Conservation (phyloP, 2,113 vertebrate genomes). For the Potamarius usumacintae region DNA sequence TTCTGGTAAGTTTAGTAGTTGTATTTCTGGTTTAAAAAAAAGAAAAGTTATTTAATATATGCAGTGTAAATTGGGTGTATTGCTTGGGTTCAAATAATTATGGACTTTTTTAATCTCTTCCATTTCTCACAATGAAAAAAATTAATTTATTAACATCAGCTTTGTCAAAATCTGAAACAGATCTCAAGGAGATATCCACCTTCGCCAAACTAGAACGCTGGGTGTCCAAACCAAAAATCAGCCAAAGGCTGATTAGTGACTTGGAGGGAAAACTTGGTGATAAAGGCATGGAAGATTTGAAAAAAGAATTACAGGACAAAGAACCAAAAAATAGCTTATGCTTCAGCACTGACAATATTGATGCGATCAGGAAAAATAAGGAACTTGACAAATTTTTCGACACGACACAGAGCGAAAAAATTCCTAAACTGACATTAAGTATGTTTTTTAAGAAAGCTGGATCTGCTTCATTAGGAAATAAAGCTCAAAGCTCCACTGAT, state of each 20-base stretch:
- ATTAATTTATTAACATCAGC: not conserved
- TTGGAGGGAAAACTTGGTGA: not conserved
- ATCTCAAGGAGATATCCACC: not conserved
- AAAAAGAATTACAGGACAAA: not conserved
- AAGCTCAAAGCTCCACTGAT: not conserved
- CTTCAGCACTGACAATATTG: not conserved
- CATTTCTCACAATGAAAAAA: not conserved
- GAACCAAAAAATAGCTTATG: conserved; percentile 2
- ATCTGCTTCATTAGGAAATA: not conserved
- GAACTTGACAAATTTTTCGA: not conserved
- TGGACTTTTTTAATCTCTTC: not conserved
- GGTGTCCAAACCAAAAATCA: not conserved
- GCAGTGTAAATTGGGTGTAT: not conserved
- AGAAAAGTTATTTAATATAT: not conserved
- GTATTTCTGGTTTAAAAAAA: not conserved
- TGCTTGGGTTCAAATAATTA: not conserved
- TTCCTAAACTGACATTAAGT: not conserved
- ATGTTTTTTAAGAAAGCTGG: not conserved
- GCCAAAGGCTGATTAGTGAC: not conserved
- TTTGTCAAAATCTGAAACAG: not conserved
- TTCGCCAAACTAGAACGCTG: not conserved
- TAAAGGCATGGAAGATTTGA: not conserved
- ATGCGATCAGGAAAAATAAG: conserved; percentile 11
- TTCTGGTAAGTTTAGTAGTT: not conserved
- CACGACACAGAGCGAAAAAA: too few relatives aligned